phyloP scores from a whole-genome alignment of 2,113 vertebrate genomes.

The Oryzias melastigma region DNA sequence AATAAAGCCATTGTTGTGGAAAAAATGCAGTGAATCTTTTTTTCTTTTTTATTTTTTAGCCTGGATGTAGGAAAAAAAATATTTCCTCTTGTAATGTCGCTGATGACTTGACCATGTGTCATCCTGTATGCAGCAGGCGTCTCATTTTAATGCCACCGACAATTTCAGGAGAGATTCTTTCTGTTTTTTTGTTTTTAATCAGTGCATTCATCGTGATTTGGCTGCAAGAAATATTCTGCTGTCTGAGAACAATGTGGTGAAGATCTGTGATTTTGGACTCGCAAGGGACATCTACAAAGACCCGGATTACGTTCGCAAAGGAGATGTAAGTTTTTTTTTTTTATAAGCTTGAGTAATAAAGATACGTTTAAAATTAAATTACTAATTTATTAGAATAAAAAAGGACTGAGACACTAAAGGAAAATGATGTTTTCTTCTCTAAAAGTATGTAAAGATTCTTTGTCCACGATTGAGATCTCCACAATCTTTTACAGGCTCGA shows the following conservation, averaged over 20 bases:
- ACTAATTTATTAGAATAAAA: slow-evolving; percentile 17
- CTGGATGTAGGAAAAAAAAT: slow-evolving; percentile 36
- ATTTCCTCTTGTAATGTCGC: slow-evolving; percentile 39
- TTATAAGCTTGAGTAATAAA: neutral
- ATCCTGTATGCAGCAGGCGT: neutral
- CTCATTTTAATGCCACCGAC: neutral
- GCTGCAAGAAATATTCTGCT: slow-evolving; percentile 92
- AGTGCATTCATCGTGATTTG: slow-evolving; percentile 93
- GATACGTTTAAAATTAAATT: slow-evolving; percentile 3
- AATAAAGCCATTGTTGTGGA: slow-evolving; percentile 51
- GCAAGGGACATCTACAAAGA: slow-evolving; percentile 95
- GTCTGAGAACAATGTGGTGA: slow-evolving; percentile 93
- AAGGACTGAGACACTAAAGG: neutral
- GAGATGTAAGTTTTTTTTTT: slow-evolving; percentile 83
- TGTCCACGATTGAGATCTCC: neutral
- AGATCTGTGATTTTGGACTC: slow-evolving; percentile 94
- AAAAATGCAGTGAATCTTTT: slow-evolving; percentile 21
- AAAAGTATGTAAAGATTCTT: too few species aligned
- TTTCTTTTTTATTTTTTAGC: slow-evolving; percentile 16
- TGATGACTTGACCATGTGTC: slow-evolving; percentile 60
- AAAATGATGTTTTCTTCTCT: neutral
- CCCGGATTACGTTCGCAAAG: slow-evolving; percentile 92
- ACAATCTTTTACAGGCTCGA: slow-evolving; percentile 76
- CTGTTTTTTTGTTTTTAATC: slow-evolving; percentile 4
- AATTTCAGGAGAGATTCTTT: neutral